These are phyloP conservation scores for Agrochola lychnidis DNA, from an alignment of 2,888 invertebrate genomes.

Conservation along the genomic window DNA sequence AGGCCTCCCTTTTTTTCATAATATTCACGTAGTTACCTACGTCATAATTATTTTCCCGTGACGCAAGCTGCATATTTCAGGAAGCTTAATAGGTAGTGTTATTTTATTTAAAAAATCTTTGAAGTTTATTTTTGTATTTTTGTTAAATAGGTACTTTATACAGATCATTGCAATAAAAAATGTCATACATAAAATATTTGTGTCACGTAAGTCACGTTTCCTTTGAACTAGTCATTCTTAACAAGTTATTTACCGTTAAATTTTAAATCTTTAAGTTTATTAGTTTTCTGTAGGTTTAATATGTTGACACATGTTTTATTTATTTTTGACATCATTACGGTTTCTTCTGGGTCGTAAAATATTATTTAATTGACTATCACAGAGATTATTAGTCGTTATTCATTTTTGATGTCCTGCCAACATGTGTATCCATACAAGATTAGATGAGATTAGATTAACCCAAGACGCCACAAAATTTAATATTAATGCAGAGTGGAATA, in stretches of 20 bases:
- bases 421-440: conserved; percentile 59
- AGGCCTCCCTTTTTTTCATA: background rate
- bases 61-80: background rate
- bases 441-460: conserved; percentile 61
- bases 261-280: conserved; percentile 44
- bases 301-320: conserved; percentile 50
- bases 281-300: conserved; percentile 28
- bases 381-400: conserved; percentile 60
- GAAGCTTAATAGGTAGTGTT: background rate
- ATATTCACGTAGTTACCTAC: background rate
- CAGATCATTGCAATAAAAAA: conserved; percentile 14
- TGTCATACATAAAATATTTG: conserved; percentile 3
- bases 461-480: conserved; percentile 48
- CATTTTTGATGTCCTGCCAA: conserved; percentile 68
- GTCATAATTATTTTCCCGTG: background rate
- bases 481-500: conserved; percentile 53
- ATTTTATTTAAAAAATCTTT: background rate
- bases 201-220: conserved; percentile 12
- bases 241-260: conserved; percentile 47
- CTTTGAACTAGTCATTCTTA: conserved; percentile 24
- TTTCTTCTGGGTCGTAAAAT: conserved; percentile 54
- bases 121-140: conserved; percentile 4
- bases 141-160: conserved; percentile 3
- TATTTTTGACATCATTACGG: conserved; percentile 64
- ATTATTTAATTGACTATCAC: conserved; percentile 62